Conservation (phyloP, 2,888 invertebrate genomes). For the Mycalesis mineus region DNA sequence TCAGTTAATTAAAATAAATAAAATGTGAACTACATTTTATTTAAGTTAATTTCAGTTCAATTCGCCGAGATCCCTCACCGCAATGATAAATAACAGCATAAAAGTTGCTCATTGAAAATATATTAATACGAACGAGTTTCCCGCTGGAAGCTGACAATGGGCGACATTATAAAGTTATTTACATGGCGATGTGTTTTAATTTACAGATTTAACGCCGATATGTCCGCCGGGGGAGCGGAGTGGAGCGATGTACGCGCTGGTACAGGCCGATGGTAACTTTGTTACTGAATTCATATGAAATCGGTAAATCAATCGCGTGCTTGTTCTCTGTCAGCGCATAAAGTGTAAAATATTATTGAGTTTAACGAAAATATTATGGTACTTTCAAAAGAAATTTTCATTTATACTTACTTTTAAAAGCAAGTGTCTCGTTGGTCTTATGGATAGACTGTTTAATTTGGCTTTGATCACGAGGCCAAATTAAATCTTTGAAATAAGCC, state of each 20-base stretch:
- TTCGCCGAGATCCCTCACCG: not conserved
- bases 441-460: no score
- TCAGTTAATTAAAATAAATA: no score
- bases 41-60: no score
- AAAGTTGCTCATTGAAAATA: slow-evolving; percentile 8
- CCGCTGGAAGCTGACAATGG: slow-evolving; percentile 10
- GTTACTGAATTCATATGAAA: not conserved
- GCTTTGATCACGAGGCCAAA: no score
- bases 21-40: no score
- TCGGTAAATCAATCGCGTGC: not conserved
- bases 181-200: slow-evolving; percentile 25
- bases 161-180: slow-evolving; percentile 22
- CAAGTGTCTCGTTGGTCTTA: no score
- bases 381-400: no score
- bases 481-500: no score
- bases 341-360: no score
- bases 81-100: not conserved
- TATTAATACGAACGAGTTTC: not conserved
- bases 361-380: no score
- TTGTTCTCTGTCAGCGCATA: no score
- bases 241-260: slow-evolving; percentile 32
- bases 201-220: slow-evolving; percentile 38
- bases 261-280: slow-evolving; percentile 32
- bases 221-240: slow-evolving; percentile 34
- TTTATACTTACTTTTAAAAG: no score